Base-by-base conservation (phyloP, 2,113 vertebrate species). In the Atractosteus spatula region DNA sequence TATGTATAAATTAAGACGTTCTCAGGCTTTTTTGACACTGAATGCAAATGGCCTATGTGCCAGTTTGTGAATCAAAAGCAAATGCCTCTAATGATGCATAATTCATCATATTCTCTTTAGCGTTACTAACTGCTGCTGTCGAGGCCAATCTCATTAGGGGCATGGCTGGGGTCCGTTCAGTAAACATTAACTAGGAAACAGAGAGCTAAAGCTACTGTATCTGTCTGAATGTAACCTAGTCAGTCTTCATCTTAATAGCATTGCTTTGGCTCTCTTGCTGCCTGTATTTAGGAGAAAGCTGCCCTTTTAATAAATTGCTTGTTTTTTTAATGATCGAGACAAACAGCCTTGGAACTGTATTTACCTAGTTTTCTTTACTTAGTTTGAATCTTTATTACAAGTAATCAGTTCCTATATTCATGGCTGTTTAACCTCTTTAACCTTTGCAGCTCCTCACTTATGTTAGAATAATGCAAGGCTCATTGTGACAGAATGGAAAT, bases 51-150 rank as follows among this genome's bases (percentile, higher is more conserved):
- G 55, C 69, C 41, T 41, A 51, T 64, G 47, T 71, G n/a, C 42
- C 61, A 63, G 17, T 43, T 54, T 71, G n/a, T 51, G 41, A 55
- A 8, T 66, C 55, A 43, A 43, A 66, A 66, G 51, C 42, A n/a
- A 72, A 41, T 72, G 29, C 17, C 17, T 54, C 41, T 66, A 72
- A 66, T 66, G 54, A 56, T 65, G 71, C 41, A 55, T 66, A 73
- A 73, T 59, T 67, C 54, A 72, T 72, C 64, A 47, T 17, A 45
- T 57, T 41, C 41, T 59, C 45, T 59, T 57, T 66, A 67, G 63
- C 62, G 65, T 43, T 73, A 41, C 63, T 67, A 67, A 57, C 63
- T 59, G 29, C 16, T 7, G 59, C 70, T 71, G 62, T 66, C 62
- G 43, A 51, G 55, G 62, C 5, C 45, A 16, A 65, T 62, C 71